phyloP scores from a whole-genome alignment of 1,140 invertebrate genomes.

The Eumaeus atala region DNA sequence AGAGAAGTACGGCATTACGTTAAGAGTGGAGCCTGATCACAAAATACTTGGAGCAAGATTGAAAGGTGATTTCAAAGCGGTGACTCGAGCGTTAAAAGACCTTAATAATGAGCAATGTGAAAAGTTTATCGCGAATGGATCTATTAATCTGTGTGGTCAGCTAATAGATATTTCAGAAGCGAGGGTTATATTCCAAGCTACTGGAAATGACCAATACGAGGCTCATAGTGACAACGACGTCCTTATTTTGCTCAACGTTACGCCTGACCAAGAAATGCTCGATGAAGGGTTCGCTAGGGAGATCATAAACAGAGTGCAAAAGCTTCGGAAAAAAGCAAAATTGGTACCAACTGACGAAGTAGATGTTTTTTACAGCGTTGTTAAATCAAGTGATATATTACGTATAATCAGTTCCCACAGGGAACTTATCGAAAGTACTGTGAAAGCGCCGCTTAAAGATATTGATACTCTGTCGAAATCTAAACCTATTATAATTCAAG shows the following conservation, averaged over 20 bases:
- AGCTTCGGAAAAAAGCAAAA: constrained; percentile 96
- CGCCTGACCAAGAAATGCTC: constrained; percentile 90
- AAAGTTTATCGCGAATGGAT: constrained; percentile 82
- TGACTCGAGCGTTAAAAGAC: constrained; percentile 87
- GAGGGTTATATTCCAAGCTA: constrained; percentile 87
- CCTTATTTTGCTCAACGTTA: constrained; percentile 85
- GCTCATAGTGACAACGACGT: constrained; percentile 92
- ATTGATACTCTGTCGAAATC: constrained; percentile 51
- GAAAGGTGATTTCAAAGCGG: constrained; percentile 92
- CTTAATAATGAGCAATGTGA: constrained; percentile 89
- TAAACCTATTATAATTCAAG: constrained; percentile 80
- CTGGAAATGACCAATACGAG: constrained; percentile 83
- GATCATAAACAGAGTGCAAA: constrained; percentile 97
- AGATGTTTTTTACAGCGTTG: constrained; percentile 85
- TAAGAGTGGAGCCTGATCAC: constrained; percentile 96
- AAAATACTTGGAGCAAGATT: constrained; percentile 87
- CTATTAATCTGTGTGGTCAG: constrained; percentile 84
- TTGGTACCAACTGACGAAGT: constrained; percentile 94
- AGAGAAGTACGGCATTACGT: constrained; percentile 92
- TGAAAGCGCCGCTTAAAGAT: constrained; percentile 83
- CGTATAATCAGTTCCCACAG: constrained; percentile 81
- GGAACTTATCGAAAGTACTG: constrained; percentile 86
- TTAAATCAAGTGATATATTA: constrained; percentile 76
- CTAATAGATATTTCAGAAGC: constrained; percentile 87
- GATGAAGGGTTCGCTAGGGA: constrained; percentile 95